Evolutionary conservation across 2,113 vertebrate genomes (phyloP).

Genomic region (Salvelinus sp.): DNA sequence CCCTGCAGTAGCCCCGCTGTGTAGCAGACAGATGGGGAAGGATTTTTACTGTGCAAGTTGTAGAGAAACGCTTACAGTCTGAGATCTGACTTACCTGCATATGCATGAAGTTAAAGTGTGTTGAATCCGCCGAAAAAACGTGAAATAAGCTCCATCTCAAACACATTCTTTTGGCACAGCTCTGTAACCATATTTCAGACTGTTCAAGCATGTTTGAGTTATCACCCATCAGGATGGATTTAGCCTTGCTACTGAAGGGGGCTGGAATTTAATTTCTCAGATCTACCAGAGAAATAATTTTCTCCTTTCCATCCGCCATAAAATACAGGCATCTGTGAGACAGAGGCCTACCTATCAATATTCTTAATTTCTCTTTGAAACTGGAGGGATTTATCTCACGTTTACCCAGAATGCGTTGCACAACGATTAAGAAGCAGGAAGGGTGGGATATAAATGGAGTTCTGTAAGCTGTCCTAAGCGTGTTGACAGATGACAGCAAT

Average conservation of each 20-base stretch:
- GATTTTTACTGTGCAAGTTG: neutral
- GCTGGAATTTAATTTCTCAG: conserved; percentile 49
- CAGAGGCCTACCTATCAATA: conserved; percentile 32
- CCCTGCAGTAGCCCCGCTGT: conserved; percentile 11
- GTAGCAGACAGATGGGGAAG: neutral
- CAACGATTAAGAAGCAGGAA: conserved; percentile 1
- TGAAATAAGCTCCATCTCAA: conserved; percentile 27
- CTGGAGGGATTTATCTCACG: conserved; percentile 37
- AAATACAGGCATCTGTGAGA: conserved; percentile 14
- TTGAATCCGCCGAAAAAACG: conserved; percentile 26
- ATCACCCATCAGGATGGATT: conserved; percentile 55
- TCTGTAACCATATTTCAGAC: conserved; percentile 28
- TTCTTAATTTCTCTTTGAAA: conserved; percentile 44
- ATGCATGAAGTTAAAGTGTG: conserved; percentile 41
- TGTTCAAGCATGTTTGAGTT: conserved; percentile 48
- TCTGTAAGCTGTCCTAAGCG: neutral
- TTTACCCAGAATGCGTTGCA: conserved; percentile 10
- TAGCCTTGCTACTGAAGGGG: conserved; percentile 23
- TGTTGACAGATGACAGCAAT: neutral
- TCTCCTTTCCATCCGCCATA: conserved; percentile 26
- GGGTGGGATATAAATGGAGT: neutral
- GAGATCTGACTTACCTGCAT: conserved; percentile 31
- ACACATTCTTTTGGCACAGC: neutral
- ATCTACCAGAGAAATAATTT: conserved; percentile 35
- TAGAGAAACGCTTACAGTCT: conserved; percentile 14